Conservation (phyloP, 2,113 vertebrate species). For the Cyprinus carpio region DNA sequence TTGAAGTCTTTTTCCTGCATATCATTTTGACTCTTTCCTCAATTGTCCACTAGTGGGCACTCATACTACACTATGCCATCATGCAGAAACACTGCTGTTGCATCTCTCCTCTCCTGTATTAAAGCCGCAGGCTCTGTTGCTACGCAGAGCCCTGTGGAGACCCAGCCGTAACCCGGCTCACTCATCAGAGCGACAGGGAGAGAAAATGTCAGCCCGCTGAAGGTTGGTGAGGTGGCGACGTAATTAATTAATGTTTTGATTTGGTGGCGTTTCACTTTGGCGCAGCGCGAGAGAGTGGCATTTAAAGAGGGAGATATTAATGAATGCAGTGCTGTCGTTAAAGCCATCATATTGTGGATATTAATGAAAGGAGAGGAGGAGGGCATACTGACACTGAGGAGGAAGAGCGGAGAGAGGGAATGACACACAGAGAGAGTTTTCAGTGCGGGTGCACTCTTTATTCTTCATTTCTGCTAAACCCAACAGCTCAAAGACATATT, state of each 20-base stretch:
- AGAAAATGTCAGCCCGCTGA: conserved; percentile 60
- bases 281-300: conserved; percentile 61
- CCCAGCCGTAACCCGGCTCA: conserved; percentile 20
- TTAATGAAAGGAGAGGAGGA: conserved; percentile 62
- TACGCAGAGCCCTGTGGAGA: conserved; percentile 27
- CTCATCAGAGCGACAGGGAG: conserved; percentile 47
- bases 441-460: background rate
- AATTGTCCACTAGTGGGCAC: conserved; percentile 46
- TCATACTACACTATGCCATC: conserved; percentile 7
- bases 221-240: conserved; percentile 61
- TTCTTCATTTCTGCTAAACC: background rate
- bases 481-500: background rate
- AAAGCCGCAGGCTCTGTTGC: conserved; percentile 1
- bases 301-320: conserved; percentile 66
- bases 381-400: conserved; percentile 10
- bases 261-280: conserved; percentile 65
- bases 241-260: conserved; percentile 72
- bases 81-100: conserved; percentile 43
- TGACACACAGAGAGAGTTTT: conserved; percentile 30
- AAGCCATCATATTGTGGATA: conserved; percentile 65
- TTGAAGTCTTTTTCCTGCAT: background rate
- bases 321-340: conserved; percentile 64
- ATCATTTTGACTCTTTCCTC: background rate
- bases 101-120: conserved; percentile 44
- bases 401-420: conserved; percentile 21